phyloP scores from a whole-genome alignment of 53 echinoderm and acorn worm genomes.

The Mesocentrotus franciscanus region DNA sequence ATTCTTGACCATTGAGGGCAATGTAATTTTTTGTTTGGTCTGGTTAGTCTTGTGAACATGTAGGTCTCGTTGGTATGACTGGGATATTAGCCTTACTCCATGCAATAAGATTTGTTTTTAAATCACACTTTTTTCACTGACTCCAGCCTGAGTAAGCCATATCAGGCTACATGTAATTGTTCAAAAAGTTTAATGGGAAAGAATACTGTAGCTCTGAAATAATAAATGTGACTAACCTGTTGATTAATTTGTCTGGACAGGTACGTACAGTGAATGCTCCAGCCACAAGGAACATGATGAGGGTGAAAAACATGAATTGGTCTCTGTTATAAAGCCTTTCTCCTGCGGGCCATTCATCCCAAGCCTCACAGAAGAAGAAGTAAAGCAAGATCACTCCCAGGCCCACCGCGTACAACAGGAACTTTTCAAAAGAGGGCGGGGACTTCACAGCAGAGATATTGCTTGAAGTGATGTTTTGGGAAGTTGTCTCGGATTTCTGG shows the following conservation, averaged over 20 bases:
- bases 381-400: conserved; percentile 80
- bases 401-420: conserved; percentile 70
- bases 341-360: conserved; percentile 69
- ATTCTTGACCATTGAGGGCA: too few relatives aligned
- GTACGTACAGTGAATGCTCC: conserved; percentile 74
- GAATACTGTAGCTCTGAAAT: background rate
- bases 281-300: conserved; percentile 79
- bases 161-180: background rate
- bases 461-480: background rate
- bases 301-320: conserved; percentile 75
- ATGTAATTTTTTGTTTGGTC: too few relatives aligned
- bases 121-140: too few relatives aligned
- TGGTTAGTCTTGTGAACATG: too few relatives aligned
- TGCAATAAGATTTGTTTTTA: too few relatives aligned
- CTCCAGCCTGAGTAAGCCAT: background rate
- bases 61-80: too few relatives aligned
- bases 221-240: conserved; percentile 70
- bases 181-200: background rate
- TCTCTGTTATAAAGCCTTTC: conserved; percentile 77
- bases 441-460: conserved; percentile 74
- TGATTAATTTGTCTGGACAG: conserved; percentile 79
- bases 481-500: background rate
- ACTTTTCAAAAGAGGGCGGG: conserved; percentile 80
- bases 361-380: conserved; percentile 81
- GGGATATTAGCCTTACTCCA: too few relatives aligned